Evolutionary conservation across 2,113 vertebrate species (phyloP).

Genomic region (Nyctereutes procyonoides): DNA sequence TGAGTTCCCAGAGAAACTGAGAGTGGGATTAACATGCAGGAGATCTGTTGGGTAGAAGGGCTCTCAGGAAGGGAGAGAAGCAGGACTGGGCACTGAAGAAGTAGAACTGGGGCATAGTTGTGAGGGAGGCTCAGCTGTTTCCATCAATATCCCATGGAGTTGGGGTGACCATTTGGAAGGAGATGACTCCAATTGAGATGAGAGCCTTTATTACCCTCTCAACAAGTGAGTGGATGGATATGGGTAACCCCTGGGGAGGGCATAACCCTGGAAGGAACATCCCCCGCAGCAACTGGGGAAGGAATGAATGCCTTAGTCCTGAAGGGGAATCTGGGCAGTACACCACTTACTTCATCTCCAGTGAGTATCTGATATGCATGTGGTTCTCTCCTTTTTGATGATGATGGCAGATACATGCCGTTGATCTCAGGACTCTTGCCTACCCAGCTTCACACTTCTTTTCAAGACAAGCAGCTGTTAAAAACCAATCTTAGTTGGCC

Average conservation of each 20-base stretch:
- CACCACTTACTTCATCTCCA: not conserved
- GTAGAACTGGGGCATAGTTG: not conserved
- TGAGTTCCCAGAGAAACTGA: not conserved
- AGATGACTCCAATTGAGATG: not conserved
- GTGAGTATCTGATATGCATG: accelerated
- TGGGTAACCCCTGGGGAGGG: accelerated
- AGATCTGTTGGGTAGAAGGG: not conserved
- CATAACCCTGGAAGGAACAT: not conserved
- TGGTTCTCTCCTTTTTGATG: not conserved
- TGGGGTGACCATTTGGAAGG: not conserved
- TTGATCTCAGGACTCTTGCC: not conserved
- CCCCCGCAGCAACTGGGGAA: not conserved
- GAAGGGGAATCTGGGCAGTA: not conserved
- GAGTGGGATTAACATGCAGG: not conserved
- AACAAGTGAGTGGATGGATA: not conserved
- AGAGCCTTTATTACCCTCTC: not conserved
- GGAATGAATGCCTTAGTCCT: not conserved
- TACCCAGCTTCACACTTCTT: not conserved
- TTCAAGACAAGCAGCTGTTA: not conserved
- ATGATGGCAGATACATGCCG: not conserved
- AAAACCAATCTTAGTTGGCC: not conserved
- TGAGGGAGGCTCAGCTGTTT: not conserved
- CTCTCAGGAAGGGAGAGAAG: not conserved
- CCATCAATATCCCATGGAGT: not conserved
- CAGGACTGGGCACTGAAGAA: not conserved